Evolutionary conservation across 2,888 invertebrate species (phyloP), one percentile per base, ranked within the genome.

Genomic region (Scaeva pyrastri): DNA sequence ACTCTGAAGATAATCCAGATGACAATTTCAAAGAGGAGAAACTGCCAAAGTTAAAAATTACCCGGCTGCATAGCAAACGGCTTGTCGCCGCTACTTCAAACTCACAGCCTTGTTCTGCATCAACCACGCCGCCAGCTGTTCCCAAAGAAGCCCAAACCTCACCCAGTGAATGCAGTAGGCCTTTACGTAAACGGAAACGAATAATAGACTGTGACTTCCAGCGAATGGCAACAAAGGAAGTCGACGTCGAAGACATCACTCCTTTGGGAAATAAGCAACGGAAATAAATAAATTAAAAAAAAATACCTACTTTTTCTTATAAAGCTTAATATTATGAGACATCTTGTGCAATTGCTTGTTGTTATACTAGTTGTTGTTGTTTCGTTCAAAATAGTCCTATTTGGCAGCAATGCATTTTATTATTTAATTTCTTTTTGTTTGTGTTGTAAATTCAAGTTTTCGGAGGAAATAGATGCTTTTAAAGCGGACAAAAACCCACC

Each of bases 11-110:
- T 8, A 26, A 31, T 19, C 16, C 64, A 7, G 78, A 62, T 12
- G 73, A 82, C 0, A 82, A 52, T 93, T 79, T 77, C 74, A 52
- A 94, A 94, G 68, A 52, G 87, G 94, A 94, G 88, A 94, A 94
- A 50, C 89, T 94, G 87, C 94, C 95, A 31, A 94, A 94, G 89
- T 93, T 95, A 70, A 95, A 95, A 91, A 94, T 94, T 89, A 94
- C 95, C 0, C 93, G 94, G 88, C 88, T 94, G 89, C 94, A 94
- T 70, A 94, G 94, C 87, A 92, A 91, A 86, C 91, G 92, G 43
- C 89, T 91, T 26, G 90, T 91, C 43, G 45, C 77, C 39, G 70
- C 75, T 16, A 5, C 76, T n/a, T 43, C 81, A 23, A 52, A 68
- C 10, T 41, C 64, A 21, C 23, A 66, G 14, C 21, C 75, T 10